A percentile compares a stretch with the other conserved stretches of the same genome.
phyloP scores from a whole-genome alignment of 2,888 invertebrate species.

The Andrena praecox region DNA sequence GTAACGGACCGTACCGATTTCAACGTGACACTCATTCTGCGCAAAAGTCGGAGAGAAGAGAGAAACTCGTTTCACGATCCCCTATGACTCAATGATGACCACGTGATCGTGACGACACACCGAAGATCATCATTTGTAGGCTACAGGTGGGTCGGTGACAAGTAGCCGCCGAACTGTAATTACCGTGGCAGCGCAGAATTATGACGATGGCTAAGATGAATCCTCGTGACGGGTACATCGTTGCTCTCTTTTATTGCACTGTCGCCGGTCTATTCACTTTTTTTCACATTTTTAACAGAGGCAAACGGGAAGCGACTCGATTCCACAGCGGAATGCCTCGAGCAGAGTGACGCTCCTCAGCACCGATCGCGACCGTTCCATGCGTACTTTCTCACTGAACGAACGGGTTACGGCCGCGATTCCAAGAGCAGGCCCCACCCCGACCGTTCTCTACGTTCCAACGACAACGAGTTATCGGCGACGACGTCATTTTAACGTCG shows the following conservation, averaged over 20 bases:
- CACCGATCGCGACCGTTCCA: conserved; percentile 21
- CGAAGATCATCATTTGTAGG: background rate
- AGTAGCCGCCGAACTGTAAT: conserved; percentile 25
- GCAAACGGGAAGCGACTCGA: background rate
- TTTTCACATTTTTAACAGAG: conserved; percentile 39
- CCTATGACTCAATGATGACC: conserved; percentile 63
- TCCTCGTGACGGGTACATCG: conserved; percentile 9
- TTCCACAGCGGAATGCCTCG: conserved; percentile 3
- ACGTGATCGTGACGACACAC: conserved; percentile 62
- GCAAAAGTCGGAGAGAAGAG: background rate
- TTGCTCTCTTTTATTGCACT: conserved; percentile 17
- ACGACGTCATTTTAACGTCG: conserved; percentile 58
- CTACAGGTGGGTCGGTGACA: conserved; percentile 30
- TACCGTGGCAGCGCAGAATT: conserved; percentile 54
- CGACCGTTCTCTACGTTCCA: conserved; percentile 26
- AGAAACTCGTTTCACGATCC: conserved; percentile 52
- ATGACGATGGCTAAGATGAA: conserved; percentile 19
- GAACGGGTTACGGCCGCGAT: conserved; percentile 37
- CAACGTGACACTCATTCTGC: background rate
- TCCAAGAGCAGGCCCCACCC: conserved; percentile 64
- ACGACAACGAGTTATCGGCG: conserved; percentile 58
- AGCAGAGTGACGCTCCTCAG: background rate
- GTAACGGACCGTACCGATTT: background rate
- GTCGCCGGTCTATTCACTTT: background rate
- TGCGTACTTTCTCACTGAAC: conserved; percentile 59